Conservation (phyloP, 2,797 vertebrate species). For the Adrianichthys oophorus region DNA sequence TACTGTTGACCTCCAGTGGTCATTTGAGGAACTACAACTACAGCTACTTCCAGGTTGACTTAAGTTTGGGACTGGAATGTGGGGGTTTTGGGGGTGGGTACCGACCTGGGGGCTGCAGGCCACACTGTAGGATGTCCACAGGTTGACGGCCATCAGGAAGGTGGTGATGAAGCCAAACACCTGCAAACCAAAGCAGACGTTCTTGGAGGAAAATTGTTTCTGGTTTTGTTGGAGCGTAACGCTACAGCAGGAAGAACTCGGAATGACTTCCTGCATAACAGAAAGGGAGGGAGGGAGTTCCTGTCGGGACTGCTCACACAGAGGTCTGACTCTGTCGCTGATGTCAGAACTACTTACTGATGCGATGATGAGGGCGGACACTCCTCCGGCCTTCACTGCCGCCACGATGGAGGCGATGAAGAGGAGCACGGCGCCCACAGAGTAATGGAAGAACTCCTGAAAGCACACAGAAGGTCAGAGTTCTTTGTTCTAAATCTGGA, state of each 20-base stretch:
- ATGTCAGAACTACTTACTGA: constrained; percentile 77
- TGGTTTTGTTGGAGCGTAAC: too few species aligned
- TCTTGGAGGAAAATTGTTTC: constrained; percentile 1
- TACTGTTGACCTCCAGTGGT: too few species aligned
- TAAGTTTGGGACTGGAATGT: too few species aligned
- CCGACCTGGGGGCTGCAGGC: constrained; percentile 85
- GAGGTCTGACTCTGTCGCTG: constrained; percentile 1
- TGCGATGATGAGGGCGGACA: constrained; percentile 79
- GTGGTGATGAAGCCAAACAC: constrained; percentile 90
- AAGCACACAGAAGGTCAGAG: neutral
- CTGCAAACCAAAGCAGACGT: constrained; percentile 59
- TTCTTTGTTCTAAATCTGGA: too few species aligned
- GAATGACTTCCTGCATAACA: neutral
- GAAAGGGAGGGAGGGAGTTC: neutral
- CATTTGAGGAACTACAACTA: too few species aligned
- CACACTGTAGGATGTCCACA: constrained; percentile 91
- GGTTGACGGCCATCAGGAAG: constrained; percentile 84
- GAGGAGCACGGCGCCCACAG: constrained; percentile 78
- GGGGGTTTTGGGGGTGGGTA: constrained; percentile 38
- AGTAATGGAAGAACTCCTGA: constrained; percentile 94
- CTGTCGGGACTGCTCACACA: too few species aligned
- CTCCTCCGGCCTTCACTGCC: constrained; percentile 72
- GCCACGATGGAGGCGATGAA: constrained; percentile 51
- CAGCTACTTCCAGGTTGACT: too few species aligned
- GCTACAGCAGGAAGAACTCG: neutral